Base-by-base conservation (phyloP, 2,888 invertebrate species). In the Drosophila colorata region DNA sequence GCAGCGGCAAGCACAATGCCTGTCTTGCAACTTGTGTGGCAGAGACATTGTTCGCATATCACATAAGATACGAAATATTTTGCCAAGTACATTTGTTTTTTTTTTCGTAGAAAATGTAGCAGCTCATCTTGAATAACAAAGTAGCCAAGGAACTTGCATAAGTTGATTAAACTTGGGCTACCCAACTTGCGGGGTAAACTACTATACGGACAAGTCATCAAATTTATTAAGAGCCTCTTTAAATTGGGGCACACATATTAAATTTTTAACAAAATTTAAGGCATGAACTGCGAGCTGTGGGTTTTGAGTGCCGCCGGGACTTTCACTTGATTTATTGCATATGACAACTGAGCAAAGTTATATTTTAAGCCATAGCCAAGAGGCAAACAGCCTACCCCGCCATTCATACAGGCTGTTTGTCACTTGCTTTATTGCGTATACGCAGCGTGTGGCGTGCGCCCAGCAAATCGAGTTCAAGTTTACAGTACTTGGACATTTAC, bases 361-460 rank as follows among this genome's bases (percentile, higher is more conserved):
- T 53, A 52, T 66, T 63, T 65, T 56, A 64, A 66, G 63, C 43
- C 38, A 67, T 51, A 38, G 48, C 52, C 11, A 46, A 23, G 38
- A 33, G 56, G 38, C 53, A 11, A 55, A 31, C 23, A 48, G 8
- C 23, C 23, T 35, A 14, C 13, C 8, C 48, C 18, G 4, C 20
- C 46, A 38, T 35, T 35, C 14, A 14, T 20, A 11, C 55, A 14
- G 53, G 23, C 53, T 38, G 56, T 57, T 71, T 77, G 69, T 66
- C 80, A 65, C 77, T 64, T 53, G 61, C 41, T 41, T 59, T 71
- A 82, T 80, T 80, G 59, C 76, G 82, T 75, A 85, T 79, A 82
- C 83, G 86, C 72, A 64, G 55, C 41, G 76, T 58, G 38, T 1
- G 47, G 23, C 58, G n/a, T 41, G 31, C 31, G 46, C 53, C 28